Evolutionary conservation across 1,140 invertebrate genomes (phyloP), one percentile per base, ranked within the genome.

Genomic region (Drosophila lacertosa): DNA sequence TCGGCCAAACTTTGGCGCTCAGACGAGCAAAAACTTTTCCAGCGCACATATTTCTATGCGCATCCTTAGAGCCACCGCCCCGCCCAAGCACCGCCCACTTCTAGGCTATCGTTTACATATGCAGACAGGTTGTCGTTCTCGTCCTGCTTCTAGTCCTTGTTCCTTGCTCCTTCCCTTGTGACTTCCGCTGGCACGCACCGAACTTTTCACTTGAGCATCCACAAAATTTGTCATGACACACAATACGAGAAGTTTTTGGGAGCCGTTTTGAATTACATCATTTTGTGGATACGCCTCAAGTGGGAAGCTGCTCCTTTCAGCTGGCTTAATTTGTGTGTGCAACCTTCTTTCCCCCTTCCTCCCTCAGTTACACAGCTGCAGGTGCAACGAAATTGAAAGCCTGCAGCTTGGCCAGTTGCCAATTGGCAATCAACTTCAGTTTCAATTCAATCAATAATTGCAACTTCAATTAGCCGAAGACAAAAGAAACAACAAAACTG

Each of bases 401-500:
- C 29, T 26, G 29, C 32, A 55, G 59, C 48, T 40, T 50, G 18
- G 68, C 35, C 81, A 86, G 77, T 82, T 82, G 77, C 77, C 81
- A 86, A 86, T 82, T 82, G 77, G 73, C 81, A 86, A 86, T 86
- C 81, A 86, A 86, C 81, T 84, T 81, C 76, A 53, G 80, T 84
- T 86, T 81, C 73, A 66, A 86, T 74, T 50, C 73, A 77, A 88
- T 86, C 74, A 86, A 86, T 86, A 86, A 86, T 86, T 86, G 82
- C 81, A 77, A 86, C 77, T 88, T 86, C 81, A 88, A 86, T 86
- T 86, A 86, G 77, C 53, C 48, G 70, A 74, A 79, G 15, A 42
- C 45, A 26, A 42, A 40, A 42, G 57, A 20, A 70, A 50, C 9
- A 47, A 29, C 32, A 53, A 50, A 60, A 26, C 22, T 15, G 62